A percentile compares a stretch with the other conserved stretches of the same genome.
These are phyloP conservation scores for Aegotheles bennettii DNA, from an alignment of 2,113 vertebrate genomes.

Conservation along the genomic window DNA sequence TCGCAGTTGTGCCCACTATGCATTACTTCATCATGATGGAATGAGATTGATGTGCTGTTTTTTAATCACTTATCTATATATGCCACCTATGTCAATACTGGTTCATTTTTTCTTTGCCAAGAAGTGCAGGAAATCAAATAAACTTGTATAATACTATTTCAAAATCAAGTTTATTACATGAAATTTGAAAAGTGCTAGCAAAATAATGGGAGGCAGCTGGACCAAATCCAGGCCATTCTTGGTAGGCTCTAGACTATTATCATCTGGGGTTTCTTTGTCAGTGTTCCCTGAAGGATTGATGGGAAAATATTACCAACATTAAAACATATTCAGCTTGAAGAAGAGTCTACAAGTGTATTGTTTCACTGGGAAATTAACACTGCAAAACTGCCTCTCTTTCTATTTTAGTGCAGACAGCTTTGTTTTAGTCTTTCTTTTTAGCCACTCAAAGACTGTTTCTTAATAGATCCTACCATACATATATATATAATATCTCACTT, in stretches of 20 bases:
- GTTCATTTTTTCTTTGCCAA: conserved; percentile 22
- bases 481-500: background rate
- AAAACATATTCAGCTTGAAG: background rate
- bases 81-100: background rate
- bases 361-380: background rate
- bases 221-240: background rate
- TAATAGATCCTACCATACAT: background rate
- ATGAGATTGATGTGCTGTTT: conserved; percentile 38
- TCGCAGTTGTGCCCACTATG: background rate
- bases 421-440: background rate
- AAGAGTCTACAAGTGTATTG: background rate
- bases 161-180: conserved; percentile 6
- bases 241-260: background rate
- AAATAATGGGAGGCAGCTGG: background rate
- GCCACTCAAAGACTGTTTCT: background rate
- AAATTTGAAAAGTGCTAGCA: background rate
- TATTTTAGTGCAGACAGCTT: background rate
- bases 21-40: background rate
- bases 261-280: background rate
- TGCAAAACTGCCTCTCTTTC: background rate
- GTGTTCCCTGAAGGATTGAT: background rate
- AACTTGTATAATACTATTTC: background rate
- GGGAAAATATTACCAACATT: background rate
- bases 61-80: background rate
- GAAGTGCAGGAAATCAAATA: conserved; percentile 35